phyloP scores from a whole-genome alignment of 2,888 invertebrate genomes.

The Smittia aterrima region DNA sequence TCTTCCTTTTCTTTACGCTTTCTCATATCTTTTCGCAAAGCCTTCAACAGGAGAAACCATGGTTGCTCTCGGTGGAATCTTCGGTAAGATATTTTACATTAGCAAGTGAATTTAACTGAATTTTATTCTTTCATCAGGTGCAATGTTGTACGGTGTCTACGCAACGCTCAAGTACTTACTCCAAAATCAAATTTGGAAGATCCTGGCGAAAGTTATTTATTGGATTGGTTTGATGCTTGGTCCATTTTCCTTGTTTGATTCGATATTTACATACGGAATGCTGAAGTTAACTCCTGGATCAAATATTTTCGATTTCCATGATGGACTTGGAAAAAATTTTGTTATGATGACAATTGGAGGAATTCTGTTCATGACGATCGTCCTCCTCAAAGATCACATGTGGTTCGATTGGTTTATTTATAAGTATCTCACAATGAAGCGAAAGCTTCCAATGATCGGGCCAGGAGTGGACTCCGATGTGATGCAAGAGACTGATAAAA shows the following conservation, averaged over 20 bases:
- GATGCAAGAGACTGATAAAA: conserved; percentile 56
- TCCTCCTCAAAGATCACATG: conserved; percentile 62
- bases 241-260: neutral
- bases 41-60: conserved; percentile 75
- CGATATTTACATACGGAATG: neutral
- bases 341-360: conserved; percentile 60
- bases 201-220: neutral
- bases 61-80: conserved; percentile 57
- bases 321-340: conserved; percentile 69
- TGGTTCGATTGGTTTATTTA: conserved; percentile 3
- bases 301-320: conserved; percentile 45
- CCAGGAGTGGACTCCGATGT: conserved; percentile 59
- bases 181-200: neutral
- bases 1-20: conserved; percentile 69
- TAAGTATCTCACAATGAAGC: neutral
- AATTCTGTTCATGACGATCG: conserved; percentile 59
- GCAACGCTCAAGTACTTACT: neutral
- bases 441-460: conserved; percentile 46
- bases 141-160: neutral
- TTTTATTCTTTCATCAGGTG: neutral
- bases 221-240: conserved; percentile 17
- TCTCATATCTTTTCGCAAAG: conserved; percentile 67
- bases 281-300: neutral
- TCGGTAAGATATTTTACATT: neutral
- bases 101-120: neutral